Evolutionary conservation across 2,888 invertebrate genomes (phyloP), one percentile per base, ranked within the genome.

Genomic region (Meandrusa payeni): DNA sequence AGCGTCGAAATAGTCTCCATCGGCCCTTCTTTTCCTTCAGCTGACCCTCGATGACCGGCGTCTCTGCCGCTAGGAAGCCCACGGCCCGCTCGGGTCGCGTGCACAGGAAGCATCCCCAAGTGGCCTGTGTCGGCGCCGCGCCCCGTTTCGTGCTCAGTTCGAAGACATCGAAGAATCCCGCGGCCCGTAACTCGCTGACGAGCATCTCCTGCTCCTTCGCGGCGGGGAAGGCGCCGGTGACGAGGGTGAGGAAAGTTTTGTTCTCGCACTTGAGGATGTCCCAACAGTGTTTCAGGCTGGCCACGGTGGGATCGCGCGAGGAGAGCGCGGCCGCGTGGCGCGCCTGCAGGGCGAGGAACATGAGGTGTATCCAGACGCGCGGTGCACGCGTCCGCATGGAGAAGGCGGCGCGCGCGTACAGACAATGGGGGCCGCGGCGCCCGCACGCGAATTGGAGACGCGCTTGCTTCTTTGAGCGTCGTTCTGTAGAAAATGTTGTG

Each of bases 51-150:
- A 97, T 96, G 59, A 96, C 95, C 22, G 96, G 96, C 65, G 93
- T 93, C 10, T 94, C 94, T 45, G 91, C 91, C 52, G 91, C 91
- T 23, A 96, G 88, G 74, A 97, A 95, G 3, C 95, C 95, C 2
- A 93, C 91, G 3, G 97, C 95, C 52, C 95, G 91, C 73, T 97
- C 97, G 0, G 97, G 97, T 80, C 97, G 96, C 64, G 95, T 95
- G 79, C 97, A 98, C 52, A 97, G 89, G 78, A 97, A 97, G 77
- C 98, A 98, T 38, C 95, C 95, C 98, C 97, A 98, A 33, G 78
- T 67, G 46, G 75, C 75, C 50, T 66, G 69, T 20, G 69, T 64
- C 47, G 66, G 64, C 19, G 57, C 62, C 9, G 57, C 64, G 39
- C 61, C 62, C 76, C 68, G 86, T 65, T 64, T 88, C 78, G 52